Evolutionary conservation across 2,888 invertebrate genomes (phyloP).

Genomic region (Luperina testacea): DNA sequence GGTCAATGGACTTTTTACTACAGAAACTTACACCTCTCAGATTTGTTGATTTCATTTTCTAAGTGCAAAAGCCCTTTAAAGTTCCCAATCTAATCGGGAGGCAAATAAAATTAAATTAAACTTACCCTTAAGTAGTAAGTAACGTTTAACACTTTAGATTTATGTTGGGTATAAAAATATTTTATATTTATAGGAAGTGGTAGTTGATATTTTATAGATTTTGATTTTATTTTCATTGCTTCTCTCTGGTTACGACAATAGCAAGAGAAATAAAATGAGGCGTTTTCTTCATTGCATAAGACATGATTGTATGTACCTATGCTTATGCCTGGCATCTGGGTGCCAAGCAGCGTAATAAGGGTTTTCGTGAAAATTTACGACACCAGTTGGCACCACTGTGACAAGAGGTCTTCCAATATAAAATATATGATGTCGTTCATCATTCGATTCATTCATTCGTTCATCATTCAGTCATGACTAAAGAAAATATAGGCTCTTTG

Average conservation of each 20-base stretch:
- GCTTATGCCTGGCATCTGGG: too few species aligned
- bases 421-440: too few species aligned
- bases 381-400: too few species aligned
- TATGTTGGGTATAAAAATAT: slow-evolving; percentile 49
- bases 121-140: slow-evolving; percentile 47
- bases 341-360: too few species aligned
- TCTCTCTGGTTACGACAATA: background rate
- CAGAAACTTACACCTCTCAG: slow-evolving; percentile 35
- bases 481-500: too few species aligned
- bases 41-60: slow-evolving; percentile 58
- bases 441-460: too few species aligned
- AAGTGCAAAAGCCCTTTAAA: slow-evolving; percentile 60
- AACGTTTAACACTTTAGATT: slow-evolving; percentile 57
- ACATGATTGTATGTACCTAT: background rate
- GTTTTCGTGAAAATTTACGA: too few species aligned
- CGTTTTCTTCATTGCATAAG: background rate
- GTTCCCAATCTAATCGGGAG: slow-evolving; percentile 61
- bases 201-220: slow-evolving; percentile 35
- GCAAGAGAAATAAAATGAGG: background rate
- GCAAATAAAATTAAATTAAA: slow-evolving; percentile 62
- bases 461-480: too few species aligned
- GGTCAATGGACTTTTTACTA: slow-evolving; percentile 42
- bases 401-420: too few species aligned
- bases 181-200: slow-evolving; percentile 31
- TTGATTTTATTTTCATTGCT: slow-evolving; percentile 19